phyloP scores from a whole-genome alignment of 2,113 vertebrate species.

The Hassar affinis region DNA sequence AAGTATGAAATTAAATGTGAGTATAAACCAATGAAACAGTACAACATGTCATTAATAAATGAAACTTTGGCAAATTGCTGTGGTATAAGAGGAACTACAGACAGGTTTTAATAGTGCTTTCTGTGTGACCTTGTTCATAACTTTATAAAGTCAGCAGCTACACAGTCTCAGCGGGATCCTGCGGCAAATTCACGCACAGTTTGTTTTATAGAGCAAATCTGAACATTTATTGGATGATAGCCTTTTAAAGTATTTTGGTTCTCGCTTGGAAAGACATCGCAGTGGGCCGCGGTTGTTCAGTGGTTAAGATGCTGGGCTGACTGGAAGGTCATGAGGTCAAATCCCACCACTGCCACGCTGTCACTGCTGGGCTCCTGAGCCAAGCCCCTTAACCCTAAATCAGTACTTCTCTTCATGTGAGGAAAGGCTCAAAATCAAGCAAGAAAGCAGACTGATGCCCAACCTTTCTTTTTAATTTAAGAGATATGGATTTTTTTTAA shows the following conservation, averaged over 20 bases:
- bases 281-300: too few species aligned
- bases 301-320: too few species aligned
- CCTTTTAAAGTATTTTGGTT: neutral
- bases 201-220: neutral
- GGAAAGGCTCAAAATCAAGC: neutral
- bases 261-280: neutral
- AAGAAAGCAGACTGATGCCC: neutral
- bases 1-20: too few species aligned
- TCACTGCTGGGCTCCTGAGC: too few species aligned
- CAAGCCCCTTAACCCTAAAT: too few species aligned
- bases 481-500: neutral
- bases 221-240: neutral
- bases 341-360: too few species aligned
- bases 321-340: too few species aligned
- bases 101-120: neutral
- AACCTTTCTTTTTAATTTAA: neutral
- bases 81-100: too few species aligned
- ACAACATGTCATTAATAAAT: too few species aligned
- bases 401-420: neutral
- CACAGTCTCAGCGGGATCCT: neutral
- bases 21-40: too few species aligned
- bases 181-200: neutral
- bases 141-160: neutral
- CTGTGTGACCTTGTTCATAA: slow-evolving; percentile 1
- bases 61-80: too few species aligned